These are phyloP conservation scores for Prochilodus magdalenae DNA, from an alignment of 2,113 vertebrate species.

Conservation along the genomic window DNA sequence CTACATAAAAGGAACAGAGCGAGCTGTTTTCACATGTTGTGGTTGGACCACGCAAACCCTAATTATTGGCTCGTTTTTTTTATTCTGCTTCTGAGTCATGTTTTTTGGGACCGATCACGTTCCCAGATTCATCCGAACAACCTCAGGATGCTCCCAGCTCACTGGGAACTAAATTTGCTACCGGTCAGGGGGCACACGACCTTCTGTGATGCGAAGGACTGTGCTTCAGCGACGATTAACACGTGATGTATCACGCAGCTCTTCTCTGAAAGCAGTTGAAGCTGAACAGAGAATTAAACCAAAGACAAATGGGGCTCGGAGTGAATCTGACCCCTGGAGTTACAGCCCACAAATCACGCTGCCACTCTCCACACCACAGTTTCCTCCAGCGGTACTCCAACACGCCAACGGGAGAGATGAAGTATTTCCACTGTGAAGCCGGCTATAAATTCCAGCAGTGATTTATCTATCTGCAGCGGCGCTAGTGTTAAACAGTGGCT, in stretches of 20 bases:
- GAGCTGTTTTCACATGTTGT: no score
- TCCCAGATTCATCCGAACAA: not conserved
- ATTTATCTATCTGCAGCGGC: not conserved
- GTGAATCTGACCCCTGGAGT: not conserved
- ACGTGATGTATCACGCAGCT: no score
- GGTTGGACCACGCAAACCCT: no score
- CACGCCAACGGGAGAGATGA: not conserved
- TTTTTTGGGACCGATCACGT: no score
- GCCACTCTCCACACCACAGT: not conserved
- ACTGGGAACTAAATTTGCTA: not conserved
- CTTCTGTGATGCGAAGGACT: no score
- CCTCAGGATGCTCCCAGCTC: not conserved
- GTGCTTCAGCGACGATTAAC: not conserved
- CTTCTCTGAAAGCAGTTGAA: not conserved
- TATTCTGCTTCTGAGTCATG: no score
- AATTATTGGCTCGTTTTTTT: no score
- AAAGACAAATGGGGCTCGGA: constrained; percentile 15
- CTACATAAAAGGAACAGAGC: no score
- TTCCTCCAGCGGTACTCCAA: not conserved
- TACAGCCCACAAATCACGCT: constrained; percentile 12
- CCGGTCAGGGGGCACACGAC: not conserved
- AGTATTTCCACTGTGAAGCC: not conserved
- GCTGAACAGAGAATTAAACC: constrained; percentile 10
- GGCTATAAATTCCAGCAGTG: not conserved
- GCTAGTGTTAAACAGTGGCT: not conserved